A percentile compares a stretch with the other conserved stretches of the same genome.
These are phyloP conservation scores for Nyctibius grandis DNA, from an alignment of 2,797 vertebrate species.

Conservation along the genomic window DNA sequence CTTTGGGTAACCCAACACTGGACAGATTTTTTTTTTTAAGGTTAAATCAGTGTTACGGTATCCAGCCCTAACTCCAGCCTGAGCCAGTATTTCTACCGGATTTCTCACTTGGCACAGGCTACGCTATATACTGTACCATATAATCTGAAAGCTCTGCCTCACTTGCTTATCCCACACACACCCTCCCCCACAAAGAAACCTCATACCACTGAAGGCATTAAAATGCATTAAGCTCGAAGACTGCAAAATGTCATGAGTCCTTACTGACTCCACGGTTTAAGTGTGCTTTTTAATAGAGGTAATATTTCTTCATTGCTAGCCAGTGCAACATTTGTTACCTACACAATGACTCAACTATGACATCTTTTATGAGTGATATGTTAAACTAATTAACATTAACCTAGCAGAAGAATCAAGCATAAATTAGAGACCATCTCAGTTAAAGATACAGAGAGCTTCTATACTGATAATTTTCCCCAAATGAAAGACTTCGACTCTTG, in stretches of 20 bases:
- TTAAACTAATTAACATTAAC: constrained; percentile 59
- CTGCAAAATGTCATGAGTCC: constrained; percentile 25
- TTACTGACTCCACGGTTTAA: not conserved
- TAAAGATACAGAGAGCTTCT: not conserved
- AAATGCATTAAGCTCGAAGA: constrained; percentile 39
- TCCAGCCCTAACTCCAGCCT: not conserved
- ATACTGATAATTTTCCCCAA: not conserved
- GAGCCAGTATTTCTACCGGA: not conserved
- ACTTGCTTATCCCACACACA: not conserved
- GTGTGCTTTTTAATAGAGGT: constrained; percentile 23
- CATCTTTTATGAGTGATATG: constrained; percentile 50
- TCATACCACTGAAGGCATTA: not conserved
- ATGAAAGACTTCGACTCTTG: not conserved
- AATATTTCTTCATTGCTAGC: constrained; percentile 51
- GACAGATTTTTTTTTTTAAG: not conserved
- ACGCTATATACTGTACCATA: not conserved
- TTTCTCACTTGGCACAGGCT: not conserved
- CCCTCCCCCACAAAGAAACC: not conserved
- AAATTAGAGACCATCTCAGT: constrained; percentile 23
- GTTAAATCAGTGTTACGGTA: not conserved
- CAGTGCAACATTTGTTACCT: constrained; percentile 51
- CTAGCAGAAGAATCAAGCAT: constrained; percentile 22
- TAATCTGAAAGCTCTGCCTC: not conserved
- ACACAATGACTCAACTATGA: constrained; percentile 37
- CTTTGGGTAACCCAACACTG: not conserved